Base-by-base conservation (phyloP, 2,113 vertebrate species). In the Atractosteus spatula region DNA sequence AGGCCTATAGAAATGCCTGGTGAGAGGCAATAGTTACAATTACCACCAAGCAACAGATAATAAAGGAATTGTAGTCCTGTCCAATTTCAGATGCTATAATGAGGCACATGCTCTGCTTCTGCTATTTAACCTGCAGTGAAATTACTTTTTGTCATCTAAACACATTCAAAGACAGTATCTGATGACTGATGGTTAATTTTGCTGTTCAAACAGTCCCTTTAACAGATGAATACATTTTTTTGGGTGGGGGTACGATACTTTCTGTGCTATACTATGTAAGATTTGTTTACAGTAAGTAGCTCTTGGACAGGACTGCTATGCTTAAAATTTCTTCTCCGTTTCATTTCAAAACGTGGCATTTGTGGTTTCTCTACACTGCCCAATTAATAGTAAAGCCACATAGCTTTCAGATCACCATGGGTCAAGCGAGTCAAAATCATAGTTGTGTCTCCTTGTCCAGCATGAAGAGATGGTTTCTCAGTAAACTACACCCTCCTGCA, bases 31-130 rank as follows among this genome's bases (percentile, higher is more conserved):
- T 41, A 55, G 64, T 16, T 29, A 55, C 66, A 68, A 12, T 68
- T 41, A 68, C 7, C 29, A 3, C 51, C 3, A n/a, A 68, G 16
- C 66, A 55, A 43, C 64, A 68, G 64, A 41, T 61, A 17, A 57
- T 61, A 47, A 56, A 51, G 17, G n/a, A 61, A 61, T 54, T 41
- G 57, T 12, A 54, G 17, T 63, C 66, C 72, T 68, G 56, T 68
- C n/a, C 4, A 42, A 63, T 62, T 74, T 45, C 44, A 29, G 43
- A 57, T 13, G 47, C 4, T 47, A 6, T 67, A 55, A 62, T 41
- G n/a, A 62, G 44, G 13, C 65, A 41, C 55, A 3, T 3, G 14
- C n/a, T 6, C 16, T 41, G 65, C 42, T 47, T 10, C 44, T n/a
- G 43, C n/a, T 7, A 8, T 14, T 55, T 41, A 13, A 16, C 17